Percentiles rank a stretch among this genome's conserved stretches.
phyloP scores from a whole-genome alignment of 2,797 vertebrate genomes.

The Gila robusta region DNA sequence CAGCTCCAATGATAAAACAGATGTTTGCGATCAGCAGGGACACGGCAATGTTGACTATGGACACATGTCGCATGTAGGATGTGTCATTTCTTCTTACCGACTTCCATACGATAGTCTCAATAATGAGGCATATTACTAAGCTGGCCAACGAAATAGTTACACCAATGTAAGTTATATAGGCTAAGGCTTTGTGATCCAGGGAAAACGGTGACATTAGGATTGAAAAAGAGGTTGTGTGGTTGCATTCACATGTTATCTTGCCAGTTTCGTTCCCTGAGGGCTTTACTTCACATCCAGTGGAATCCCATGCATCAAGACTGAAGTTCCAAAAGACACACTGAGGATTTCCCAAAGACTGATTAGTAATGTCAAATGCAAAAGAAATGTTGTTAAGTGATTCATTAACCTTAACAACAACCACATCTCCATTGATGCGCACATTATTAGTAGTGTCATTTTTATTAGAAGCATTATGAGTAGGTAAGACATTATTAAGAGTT shows the following conservation, averaged over 20 bases:
- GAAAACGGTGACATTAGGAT: slow-evolving; percentile 86
- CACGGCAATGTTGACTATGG: slow-evolving; percentile 87
- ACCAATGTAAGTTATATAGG: slow-evolving; percentile 84
- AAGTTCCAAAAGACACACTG: too few species aligned
- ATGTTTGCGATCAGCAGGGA: slow-evolving; percentile 88
- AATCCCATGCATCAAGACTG: too few species aligned
- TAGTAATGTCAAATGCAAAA: too few species aligned
- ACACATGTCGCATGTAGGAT: slow-evolving; percentile 87
- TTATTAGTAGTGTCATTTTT: not conserved
- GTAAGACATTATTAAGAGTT: slow-evolving; percentile 77
- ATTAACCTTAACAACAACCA: slow-evolving; percentile 79
- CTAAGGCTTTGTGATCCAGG: slow-evolving; percentile 42
- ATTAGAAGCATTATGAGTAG: slow-evolving; percentile 35
- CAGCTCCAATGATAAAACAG: slow-evolving; percentile 86
- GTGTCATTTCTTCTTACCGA: slow-evolving; percentile 84
- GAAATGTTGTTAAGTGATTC: too few species aligned
- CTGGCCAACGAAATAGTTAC: slow-evolving; percentile 85
- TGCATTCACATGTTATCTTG: slow-evolving; percentile 79
- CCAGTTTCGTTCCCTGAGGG: slow-evolving; percentile 9
- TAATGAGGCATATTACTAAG: slow-evolving; percentile 84
- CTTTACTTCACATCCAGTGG: too few species aligned
- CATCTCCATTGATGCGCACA: slow-evolving; percentile 71
- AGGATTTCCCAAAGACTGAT: too few species aligned
- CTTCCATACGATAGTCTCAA: slow-evolving; percentile 88
- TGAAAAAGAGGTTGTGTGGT: slow-evolving; percentile 90